Evolutionary conservation across 2,888 invertebrate genomes (phyloP).

Genomic region (Oligia strigilis): DNA sequence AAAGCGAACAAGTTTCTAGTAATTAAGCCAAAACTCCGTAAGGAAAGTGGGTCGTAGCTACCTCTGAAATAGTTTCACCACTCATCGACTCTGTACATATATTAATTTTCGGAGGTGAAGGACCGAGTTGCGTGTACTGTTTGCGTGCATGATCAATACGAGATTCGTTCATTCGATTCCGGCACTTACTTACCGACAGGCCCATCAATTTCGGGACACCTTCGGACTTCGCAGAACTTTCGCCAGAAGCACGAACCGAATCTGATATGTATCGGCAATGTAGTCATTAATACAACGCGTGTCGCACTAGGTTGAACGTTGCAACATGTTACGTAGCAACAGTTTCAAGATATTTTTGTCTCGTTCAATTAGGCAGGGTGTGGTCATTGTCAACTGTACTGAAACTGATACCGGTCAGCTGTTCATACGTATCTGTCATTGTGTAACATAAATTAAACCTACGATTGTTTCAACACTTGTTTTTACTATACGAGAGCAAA

Average conservation of each 20-base stretch:
- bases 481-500: constrained; percentile 33
- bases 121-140: constrained; percentile 80
- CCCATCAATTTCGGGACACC: constrained; percentile 86
- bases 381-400: constrained; percentile 56
- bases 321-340: constrained; percentile 57
- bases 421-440: constrained; percentile 42
- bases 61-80: constrained; percentile 77
- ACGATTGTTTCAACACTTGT: constrained; percentile 47
- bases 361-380: constrained; percentile 53
- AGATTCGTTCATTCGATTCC: constrained; percentile 85
- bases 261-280: constrained; percentile 81
- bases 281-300: constrained; percentile 71
- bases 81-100: constrained; percentile 66
- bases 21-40: constrained; percentile 72
- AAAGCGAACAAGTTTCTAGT: constrained; percentile 66
- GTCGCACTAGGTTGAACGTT: constrained; percentile 61
- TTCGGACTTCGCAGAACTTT: constrained; percentile 86
- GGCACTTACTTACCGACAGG: constrained; percentile 79
- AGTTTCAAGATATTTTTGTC: constrained; percentile 46
- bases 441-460: constrained; percentile 43
- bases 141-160: constrained; percentile 81
- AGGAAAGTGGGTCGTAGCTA: constrained; percentile 73
- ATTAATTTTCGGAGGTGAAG: constrained; percentile 77
- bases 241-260: constrained; percentile 81
- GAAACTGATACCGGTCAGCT: constrained; percentile 48